A percentile compares a stretch with the other conserved stretches of the same genome.
Evolutionary conservation across 2,797 vertebrate genomes (phyloP).

Genomic region (Poeciliopsis paucimaculata): DNA sequence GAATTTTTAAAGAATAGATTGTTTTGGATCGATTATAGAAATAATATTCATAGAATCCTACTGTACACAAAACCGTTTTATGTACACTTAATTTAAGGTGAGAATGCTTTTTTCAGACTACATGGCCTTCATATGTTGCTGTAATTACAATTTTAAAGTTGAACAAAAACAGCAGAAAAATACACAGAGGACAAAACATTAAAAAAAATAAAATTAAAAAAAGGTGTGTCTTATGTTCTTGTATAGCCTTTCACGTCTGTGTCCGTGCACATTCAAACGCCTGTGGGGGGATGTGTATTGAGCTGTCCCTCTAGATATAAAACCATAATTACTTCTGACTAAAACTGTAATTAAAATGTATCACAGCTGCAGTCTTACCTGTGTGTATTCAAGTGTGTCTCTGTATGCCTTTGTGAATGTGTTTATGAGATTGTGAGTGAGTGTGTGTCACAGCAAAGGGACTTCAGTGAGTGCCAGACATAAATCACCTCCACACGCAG

Average conservation of each 20-base stretch:
- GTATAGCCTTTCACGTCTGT: not conserved
- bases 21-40: not conserved
- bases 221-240: not conserved
- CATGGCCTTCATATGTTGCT: not conserved
- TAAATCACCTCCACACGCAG: slow-evolving; percentile 85
- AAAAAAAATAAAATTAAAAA: not conserved
- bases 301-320: slow-evolving; percentile 83
- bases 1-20: not conserved
- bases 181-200: not conserved
- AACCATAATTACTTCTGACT: slow-evolving; percentile 94
- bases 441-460: slow-evolving; percentile 71
- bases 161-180: not conserved
- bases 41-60: not conserved
- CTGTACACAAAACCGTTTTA: not conserved
- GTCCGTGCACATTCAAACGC: slow-evolving; percentile 27
- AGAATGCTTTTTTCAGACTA: not conserved
- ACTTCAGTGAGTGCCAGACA: slow-evolving; percentile 84
- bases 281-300: slow-evolving; percentile 58
- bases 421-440: slow-evolving; percentile 41
- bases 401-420: slow-evolving; percentile 58
- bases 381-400: slow-evolving; percentile 59
- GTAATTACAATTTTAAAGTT: not conserved
- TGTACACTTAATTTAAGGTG: not conserved
- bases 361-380: slow-evolving; percentile 89
- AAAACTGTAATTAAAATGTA: slow-evolving; percentile 98